A percentile compares a stretch with the other conserved stretches of the same genome.
Conservation (phyloP, 2,113 vertebrate species). For the Pachycephala philippinensis region DNA sequence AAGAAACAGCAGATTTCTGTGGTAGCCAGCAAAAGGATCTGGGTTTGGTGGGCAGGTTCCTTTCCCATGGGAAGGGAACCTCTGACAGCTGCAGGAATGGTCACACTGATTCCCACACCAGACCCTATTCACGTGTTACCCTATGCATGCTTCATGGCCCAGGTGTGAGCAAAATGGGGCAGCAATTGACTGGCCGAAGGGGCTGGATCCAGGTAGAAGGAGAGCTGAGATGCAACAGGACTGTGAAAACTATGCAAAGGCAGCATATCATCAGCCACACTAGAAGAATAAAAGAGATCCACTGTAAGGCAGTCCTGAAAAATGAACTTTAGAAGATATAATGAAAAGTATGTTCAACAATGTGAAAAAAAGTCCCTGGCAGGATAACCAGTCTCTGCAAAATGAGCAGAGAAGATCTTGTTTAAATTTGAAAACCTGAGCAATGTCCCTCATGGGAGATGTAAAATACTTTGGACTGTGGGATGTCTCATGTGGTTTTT, state of each 20-base stretch:
- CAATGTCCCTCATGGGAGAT: background rate
- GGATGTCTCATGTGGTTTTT: background rate
- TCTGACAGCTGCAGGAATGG: background rate
- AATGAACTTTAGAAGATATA: background rate
- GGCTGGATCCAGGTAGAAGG: background rate
- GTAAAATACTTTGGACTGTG: background rate
- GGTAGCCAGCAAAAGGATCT: background rate
- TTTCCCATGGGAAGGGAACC: background rate
- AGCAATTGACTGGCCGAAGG: background rate
- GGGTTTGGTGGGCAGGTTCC: background rate
- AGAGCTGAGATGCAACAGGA: background rate
- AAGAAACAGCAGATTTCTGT: background rate
- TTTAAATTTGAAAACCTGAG: background rate
- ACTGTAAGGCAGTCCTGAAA: background rate
- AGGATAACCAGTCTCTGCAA: background rate
- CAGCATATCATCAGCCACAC: background rate
- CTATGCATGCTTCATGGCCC: rapidly evolving
- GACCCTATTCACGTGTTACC: background rate
- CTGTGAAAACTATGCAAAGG: background rate
- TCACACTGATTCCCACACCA: rapidly evolving
- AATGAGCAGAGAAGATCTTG: background rate
- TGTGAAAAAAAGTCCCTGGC: background rate
- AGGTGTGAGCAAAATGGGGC: background rate
- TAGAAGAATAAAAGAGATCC: background rate
- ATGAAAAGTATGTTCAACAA: background rate